Percentiles rank a stretch among this genome's conserved stretches.
These are phyloP conservation scores for Austrofundulus limnaeus DNA, from an alignment of 2,113 vertebrate genomes.

Conservation along the genomic window DNA sequence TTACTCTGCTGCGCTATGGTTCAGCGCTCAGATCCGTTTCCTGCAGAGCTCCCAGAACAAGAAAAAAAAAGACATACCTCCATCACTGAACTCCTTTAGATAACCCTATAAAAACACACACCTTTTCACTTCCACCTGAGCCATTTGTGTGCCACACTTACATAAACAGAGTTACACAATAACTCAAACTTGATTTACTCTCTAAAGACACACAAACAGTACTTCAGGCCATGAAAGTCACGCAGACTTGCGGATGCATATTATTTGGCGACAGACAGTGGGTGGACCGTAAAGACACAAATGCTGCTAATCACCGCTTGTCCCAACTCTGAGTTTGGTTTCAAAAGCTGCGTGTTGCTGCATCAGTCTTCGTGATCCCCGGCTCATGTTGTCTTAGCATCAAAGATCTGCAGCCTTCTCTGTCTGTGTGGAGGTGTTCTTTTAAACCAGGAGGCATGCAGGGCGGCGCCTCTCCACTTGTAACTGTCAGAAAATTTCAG, in stretches of 20 bases:
- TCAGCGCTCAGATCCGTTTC: constrained; percentile 65
- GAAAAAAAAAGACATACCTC: constrained; percentile 37
- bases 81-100: background rate
- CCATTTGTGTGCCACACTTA: background rate
- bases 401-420: constrained; percentile 25
- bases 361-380: constrained; percentile 44
- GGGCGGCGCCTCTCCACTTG: constrained; percentile 6
- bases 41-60: constrained; percentile 29
- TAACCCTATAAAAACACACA: constrained; percentile 1
- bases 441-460: constrained; percentile 27
- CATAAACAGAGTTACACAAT: background rate
- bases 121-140: no score
- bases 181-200: background rate
- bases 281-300: constrained; percentile 48
- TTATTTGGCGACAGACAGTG: constrained; percentile 23
- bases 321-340: constrained; percentile 50
- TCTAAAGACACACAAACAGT: background rate
- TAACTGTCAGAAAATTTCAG: constrained; percentile 1
- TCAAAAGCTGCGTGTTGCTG: constrained; percentile 36
- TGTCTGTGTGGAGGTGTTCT: constrained; percentile 10
- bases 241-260: constrained; percentile 17
- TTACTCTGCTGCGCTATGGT: constrained; percentile 62
- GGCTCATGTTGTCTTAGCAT: constrained; percentile 30
- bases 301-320: constrained; percentile 53
- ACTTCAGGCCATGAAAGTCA: background rate